Conservation (phyloP, 2,888 invertebrate genomes). For the Drosophila lutescens region DNA sequence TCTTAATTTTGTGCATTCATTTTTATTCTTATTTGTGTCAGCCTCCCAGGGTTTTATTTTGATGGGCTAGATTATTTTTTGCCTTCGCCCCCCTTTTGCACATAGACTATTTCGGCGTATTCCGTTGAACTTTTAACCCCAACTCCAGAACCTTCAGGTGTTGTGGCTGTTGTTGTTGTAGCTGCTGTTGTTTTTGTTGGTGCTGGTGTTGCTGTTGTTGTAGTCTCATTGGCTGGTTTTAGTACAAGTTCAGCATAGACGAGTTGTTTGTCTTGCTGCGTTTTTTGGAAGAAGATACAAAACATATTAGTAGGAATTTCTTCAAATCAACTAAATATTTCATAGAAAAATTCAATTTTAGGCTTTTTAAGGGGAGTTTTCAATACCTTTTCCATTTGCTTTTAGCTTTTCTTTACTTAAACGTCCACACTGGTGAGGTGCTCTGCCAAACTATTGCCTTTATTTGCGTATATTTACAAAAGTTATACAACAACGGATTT, state of each 20-base stretch:
- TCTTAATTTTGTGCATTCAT: slow-evolving; percentile 35
- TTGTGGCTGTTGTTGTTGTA: slow-evolving; percentile 54
- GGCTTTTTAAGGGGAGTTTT: slow-evolving; percentile 42
- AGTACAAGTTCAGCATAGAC: slow-evolving; percentile 91
- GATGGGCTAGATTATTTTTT: slow-evolving; percentile 59
- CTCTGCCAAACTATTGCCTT: slow-evolving; percentile 81
- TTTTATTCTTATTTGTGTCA: slow-evolving; percentile 38
- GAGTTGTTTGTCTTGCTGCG: slow-evolving; percentile 87
- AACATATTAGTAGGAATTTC: slow-evolving; percentile 2
- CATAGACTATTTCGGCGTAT: slow-evolving; percentile 93
- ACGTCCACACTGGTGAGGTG: slow-evolving; percentile 81
- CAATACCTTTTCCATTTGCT: slow-evolving; percentile 53
- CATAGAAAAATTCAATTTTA: slow-evolving; percentile 6
- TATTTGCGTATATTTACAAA: slow-evolving; percentile 43
- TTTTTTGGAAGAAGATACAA: slow-evolving; percentile 9
- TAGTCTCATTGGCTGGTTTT: slow-evolving; percentile 83
- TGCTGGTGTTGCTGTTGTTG: slow-evolving; percentile 78
- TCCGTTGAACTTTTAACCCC: slow-evolving; percentile 87
- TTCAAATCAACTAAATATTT: neutral
- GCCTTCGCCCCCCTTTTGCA: slow-evolving; percentile 75
- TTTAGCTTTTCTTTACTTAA: slow-evolving; percentile 66
- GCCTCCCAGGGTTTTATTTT: slow-evolving; percentile 53
- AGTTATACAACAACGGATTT: slow-evolving; percentile 43
- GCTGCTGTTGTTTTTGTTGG: slow-evolving; percentile 80
- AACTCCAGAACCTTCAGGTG: slow-evolving; percentile 24